These are phyloP conservation scores for Istiophorus platypterus DNA, from an alignment of 2,113 vertebrate genomes.

Conservation along the genomic window DNA sequence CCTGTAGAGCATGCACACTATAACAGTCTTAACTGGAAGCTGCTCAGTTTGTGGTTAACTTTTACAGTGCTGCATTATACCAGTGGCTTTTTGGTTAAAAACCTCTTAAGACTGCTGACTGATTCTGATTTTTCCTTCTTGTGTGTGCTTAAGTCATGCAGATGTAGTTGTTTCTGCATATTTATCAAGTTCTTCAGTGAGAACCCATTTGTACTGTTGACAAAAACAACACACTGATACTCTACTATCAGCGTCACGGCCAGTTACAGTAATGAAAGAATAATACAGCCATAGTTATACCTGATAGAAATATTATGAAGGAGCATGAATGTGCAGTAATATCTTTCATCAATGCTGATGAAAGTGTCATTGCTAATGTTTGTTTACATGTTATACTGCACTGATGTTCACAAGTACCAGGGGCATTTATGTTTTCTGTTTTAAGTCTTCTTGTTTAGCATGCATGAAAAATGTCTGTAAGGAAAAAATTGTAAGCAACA, in stretches of 20 bases:
- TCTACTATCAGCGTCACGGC: background rate
- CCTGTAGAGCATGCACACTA: conserved; percentile 27
- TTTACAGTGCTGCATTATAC: background rate
- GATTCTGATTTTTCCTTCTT: background rate
- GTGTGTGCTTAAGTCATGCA: background rate
- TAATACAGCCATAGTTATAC: background rate
- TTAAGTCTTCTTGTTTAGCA: background rate
- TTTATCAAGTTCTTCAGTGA: background rate
- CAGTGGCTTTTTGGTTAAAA: background rate
- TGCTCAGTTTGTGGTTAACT: background rate
- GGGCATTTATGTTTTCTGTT: background rate
- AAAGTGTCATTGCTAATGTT: background rate
- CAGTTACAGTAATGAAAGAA: too few relatives aligned
- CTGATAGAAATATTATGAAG: background rate
- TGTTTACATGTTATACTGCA: background rate
- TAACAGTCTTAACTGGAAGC: conserved; percentile 13
- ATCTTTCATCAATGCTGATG: background rate
- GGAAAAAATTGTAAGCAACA: background rate
- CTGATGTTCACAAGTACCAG: background rate
- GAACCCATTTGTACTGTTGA: background rate
- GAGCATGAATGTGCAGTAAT: background rate
- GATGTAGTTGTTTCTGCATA: background rate
- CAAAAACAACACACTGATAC: background rate
- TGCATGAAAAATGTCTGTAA: background rate
- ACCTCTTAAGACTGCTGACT: background rate